phyloP scores from a whole-genome alignment of 2,888 invertebrate genomes.

The Seladonia tumulorum region DNA sequence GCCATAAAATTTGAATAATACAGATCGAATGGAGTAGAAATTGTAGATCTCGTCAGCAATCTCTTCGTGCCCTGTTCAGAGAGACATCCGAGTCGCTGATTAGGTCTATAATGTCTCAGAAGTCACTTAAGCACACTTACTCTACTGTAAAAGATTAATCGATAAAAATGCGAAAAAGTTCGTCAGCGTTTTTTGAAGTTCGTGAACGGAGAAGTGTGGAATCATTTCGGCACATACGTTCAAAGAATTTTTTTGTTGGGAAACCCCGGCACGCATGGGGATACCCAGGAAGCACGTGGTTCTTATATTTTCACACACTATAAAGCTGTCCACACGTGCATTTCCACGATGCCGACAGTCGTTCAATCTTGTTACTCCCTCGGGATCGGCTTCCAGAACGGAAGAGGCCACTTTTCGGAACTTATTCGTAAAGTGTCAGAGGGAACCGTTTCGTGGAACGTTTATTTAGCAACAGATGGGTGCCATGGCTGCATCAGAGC shows the following conservation, averaged over 20 bases:
- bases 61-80: background rate
- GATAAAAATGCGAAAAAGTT: no score
- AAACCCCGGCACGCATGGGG: slow-evolving; percentile 43
- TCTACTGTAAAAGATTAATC: no score
- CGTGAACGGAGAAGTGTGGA: background rate
- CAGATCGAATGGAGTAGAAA: background rate
- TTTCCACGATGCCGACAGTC: slow-evolving; percentile 58
- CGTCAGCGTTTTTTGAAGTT: background rate
- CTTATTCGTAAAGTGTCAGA: slow-evolving; percentile 56
- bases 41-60: background rate
- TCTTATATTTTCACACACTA: slow-evolving; percentile 77
- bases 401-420: slow-evolving; percentile 60
- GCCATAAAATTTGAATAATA: no score
- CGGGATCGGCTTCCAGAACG: slow-evolving; percentile 43
- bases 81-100: background rate
- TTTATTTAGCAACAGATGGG: slow-evolving; percentile 54
- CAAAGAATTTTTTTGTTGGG: background rate
- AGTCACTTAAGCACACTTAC: no score
- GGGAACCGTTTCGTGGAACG: slow-evolving; percentile 38
- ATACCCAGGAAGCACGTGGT: slow-evolving; percentile 66
- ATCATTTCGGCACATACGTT: background rate
- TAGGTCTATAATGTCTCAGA: background rate
- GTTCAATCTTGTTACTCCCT: slow-evolving; percentile 55
- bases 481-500: background rate
- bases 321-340: slow-evolving; percentile 79